These are phyloP conservation scores for Phaonia tiefii DNA, from an alignment of 2,888 invertebrate genomes.

Conservation along the genomic window DNA sequence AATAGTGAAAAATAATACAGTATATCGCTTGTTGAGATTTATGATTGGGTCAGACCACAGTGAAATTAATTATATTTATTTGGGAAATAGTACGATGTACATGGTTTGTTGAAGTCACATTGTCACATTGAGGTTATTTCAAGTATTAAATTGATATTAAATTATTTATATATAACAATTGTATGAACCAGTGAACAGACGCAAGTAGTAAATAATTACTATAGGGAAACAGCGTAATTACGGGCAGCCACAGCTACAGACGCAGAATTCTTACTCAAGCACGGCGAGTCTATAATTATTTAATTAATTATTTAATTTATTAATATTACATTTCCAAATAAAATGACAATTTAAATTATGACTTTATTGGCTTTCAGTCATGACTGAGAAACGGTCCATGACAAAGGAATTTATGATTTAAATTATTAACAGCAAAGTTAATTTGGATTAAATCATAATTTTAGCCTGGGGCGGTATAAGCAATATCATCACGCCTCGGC, in stretches of 20 bases:
- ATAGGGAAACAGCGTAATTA: background rate
- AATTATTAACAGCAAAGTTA: too few relatives aligned
- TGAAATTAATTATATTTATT: slow-evolving; percentile 66
- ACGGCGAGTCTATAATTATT: too few relatives aligned
- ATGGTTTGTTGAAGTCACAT: slow-evolving; percentile 55
- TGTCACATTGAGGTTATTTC: slow-evolving; percentile 47
- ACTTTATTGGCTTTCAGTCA: too few relatives aligned
- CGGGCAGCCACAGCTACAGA: background rate
- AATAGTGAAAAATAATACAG: too few relatives aligned
- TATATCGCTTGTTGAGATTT: too few relatives aligned
- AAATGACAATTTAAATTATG: too few relatives aligned
- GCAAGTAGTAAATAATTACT: background rate
- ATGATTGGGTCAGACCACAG: slow-evolving; percentile 59
- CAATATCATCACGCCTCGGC: too few relatives aligned
- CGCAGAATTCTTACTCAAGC: background rate
- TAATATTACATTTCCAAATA: too few relatives aligned
- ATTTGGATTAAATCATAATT: too few relatives aligned
- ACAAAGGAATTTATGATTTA: slow-evolving; percentile 62
- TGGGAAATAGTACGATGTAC: slow-evolving; percentile 55
- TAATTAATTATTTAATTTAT: slow-evolving; percentile 17
- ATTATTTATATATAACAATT: background rate
- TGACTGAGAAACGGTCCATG: too few relatives aligned
- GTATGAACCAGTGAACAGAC: background rate
- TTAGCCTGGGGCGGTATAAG: too few relatives aligned
- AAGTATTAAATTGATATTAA: slow-evolving; percentile 48